Conservation (phyloP, 2,797 vertebrate genomes). For the Dermochelys coriacea region DNA sequence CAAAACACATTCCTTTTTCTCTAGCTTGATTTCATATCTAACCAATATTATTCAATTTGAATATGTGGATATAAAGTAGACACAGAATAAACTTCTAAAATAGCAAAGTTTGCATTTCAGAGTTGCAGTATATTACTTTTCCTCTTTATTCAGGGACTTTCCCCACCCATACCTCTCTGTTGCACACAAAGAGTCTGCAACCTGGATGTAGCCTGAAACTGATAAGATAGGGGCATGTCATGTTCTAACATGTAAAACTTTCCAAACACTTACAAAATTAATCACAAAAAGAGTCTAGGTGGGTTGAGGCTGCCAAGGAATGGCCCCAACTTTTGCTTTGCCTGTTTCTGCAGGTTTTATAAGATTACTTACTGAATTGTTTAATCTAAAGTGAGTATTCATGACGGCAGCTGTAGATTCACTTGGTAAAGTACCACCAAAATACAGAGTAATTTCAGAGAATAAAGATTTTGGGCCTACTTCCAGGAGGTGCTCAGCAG, state of each 20-base stretch:
- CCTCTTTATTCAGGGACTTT: constrained; percentile 43
- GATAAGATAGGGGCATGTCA: constrained; percentile 38
- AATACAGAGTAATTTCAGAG: neutral
- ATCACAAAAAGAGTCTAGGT: neutral
- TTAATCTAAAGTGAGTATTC: neutral
- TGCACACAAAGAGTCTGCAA: constrained; percentile 13
- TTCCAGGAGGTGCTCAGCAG: neutral
- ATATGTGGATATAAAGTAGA: constrained; percentile 10
- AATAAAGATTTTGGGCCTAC: neutral
- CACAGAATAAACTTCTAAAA: constrained; percentile 8
- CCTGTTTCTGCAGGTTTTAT: constrained; percentile 39
- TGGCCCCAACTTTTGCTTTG: constrained; percentile 45
- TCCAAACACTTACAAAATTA: constrained; percentile 42
- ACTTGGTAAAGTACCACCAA: neutral
- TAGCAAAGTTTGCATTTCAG: neutral
- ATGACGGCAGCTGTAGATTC: neutral
- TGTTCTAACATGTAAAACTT: constrained; percentile 40
- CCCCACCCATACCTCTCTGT: constrained; percentile 37
- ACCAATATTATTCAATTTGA: constrained; percentile 19
- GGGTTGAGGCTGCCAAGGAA: constrained; percentile 19
- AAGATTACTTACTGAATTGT: neutral
- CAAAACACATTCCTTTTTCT: constrained; percentile 9
- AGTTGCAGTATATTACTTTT: constrained; percentile 9
- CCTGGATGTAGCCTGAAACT: neutral
- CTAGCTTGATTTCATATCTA: constrained; percentile 46